Conservation (phyloP, 2,797 vertebrate species). For the Zalophus californianus region DNA sequence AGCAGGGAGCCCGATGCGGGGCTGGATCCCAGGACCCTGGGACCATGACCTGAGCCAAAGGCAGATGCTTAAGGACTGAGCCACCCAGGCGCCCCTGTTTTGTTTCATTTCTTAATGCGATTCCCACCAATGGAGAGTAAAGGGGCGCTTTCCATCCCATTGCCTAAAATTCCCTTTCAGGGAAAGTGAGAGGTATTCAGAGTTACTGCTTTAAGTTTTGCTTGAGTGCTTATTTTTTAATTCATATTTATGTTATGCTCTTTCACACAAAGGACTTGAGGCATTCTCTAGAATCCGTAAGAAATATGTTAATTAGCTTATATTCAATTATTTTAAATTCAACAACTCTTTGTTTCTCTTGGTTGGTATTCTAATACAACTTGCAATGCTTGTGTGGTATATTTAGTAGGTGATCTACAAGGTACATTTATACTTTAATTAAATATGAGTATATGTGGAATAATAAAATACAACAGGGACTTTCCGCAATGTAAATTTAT, state of each 20-base stretch:
- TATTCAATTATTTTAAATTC: slow-evolving; percentile 10
- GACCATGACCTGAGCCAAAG: too few relatives aligned
- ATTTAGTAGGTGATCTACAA: slow-evolving; percentile 27
- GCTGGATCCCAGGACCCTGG: too few relatives aligned
- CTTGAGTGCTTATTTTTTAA: neutral
- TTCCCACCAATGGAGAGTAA: neutral
- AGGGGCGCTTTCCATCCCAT: neutral
- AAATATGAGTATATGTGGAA: neutral
- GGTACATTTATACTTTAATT: slow-evolving; percentile 26
- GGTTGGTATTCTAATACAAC: neutral
- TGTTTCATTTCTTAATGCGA: neutral
- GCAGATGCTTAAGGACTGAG: too few relatives aligned
- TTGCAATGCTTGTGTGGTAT: neutral
- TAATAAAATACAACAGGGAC: neutral
- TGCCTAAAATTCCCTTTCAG: slow-evolving; percentile 1
- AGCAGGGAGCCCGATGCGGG: too few relatives aligned
- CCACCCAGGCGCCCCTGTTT: too few relatives aligned
- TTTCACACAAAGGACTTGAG: neutral
- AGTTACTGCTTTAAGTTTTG: neutral
- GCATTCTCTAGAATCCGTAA: neutral
- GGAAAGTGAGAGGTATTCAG: neutral
- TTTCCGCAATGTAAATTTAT: slow-evolving; percentile 33
- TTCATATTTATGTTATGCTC: neutral
- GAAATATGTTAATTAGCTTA: slow-evolving; percentile 38
- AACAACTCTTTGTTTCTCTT: neutral